Conservation (phyloP, 2,113 vertebrate genomes). For the Cariama cristata region DNA sequence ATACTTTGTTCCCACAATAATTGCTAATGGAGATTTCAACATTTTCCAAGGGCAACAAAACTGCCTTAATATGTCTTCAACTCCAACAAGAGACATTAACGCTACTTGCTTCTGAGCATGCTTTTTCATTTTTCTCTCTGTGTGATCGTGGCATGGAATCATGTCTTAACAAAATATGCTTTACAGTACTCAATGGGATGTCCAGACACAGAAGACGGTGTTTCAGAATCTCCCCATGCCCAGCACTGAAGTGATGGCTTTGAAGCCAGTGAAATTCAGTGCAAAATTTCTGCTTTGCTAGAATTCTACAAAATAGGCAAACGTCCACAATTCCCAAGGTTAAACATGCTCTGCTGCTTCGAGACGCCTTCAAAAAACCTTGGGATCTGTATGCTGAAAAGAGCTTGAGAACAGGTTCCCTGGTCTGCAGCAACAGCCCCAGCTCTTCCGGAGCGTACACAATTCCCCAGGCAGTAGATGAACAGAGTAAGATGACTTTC, state of each 20-base stretch:
- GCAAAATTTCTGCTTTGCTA: neutral
- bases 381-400: neutral
- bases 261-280: neutral
- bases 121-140: neutral
- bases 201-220: neutral
- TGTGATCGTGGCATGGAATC: neutral
- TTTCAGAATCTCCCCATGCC: neutral
- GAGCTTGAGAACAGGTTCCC: neutral
- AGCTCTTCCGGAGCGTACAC: neutral
- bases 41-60: slow-evolving; percentile 4
- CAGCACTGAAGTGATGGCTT: neutral
- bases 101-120: neutral
- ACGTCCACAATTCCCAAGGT: neutral
- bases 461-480: neutral
- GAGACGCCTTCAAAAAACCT: slow-evolving; percentile 7
- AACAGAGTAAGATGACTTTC: neutral
- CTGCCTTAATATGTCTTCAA: neutral
- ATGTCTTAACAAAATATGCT: neutral
- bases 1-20: neutral
- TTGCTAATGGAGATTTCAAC: neutral
- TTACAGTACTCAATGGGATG: neutral
- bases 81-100: neutral
- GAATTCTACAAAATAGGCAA: neutral
- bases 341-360: neutral
- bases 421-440: neutral